Evolutionary conservation across 2,113 vertebrate species (phyloP).

Genomic region (Tauraco erythrolophus): DNA sequence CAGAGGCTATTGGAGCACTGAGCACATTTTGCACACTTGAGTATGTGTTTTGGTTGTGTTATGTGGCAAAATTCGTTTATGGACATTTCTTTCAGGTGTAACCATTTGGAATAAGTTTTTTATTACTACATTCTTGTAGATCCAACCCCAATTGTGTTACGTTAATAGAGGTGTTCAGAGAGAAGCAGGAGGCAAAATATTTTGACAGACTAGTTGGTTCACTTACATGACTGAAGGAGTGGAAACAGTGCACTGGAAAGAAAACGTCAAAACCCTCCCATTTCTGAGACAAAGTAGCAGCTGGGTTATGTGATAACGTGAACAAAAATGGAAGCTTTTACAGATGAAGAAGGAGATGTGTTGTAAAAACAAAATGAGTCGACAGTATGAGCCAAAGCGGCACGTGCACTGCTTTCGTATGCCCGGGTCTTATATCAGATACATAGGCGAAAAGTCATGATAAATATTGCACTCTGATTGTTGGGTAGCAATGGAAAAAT

Average conservation of each 20-base stretch:
- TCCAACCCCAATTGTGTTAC: neutral
- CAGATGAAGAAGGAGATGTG: neutral
- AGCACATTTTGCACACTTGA: neutral
- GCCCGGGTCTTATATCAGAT: neutral
- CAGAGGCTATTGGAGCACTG: neutral
- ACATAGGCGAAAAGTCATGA: neutral
- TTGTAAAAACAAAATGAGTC: constrained; percentile 12
- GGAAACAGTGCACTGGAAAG: neutral
- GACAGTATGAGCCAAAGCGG: neutral
- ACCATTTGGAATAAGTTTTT: neutral
- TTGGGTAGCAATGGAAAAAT: neutral
- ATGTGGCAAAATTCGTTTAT: neutral
- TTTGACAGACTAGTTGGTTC: neutral
- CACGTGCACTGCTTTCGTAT: neutral
- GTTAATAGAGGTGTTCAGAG: neutral
- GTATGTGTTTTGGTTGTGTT: fast-evolving
- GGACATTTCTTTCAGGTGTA: neutral
- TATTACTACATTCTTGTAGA: neutral
- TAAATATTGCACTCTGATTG: neutral
- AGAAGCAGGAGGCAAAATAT: neutral
- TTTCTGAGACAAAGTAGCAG: constrained; percentile 28
- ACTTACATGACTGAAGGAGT: neutral
- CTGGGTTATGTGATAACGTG: neutral
- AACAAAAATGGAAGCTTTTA: constrained; percentile 11
- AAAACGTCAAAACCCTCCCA: neutral